phyloP scores from a whole-genome alignment of 2,888 invertebrate species.

The Erannis defoliaria region DNA sequence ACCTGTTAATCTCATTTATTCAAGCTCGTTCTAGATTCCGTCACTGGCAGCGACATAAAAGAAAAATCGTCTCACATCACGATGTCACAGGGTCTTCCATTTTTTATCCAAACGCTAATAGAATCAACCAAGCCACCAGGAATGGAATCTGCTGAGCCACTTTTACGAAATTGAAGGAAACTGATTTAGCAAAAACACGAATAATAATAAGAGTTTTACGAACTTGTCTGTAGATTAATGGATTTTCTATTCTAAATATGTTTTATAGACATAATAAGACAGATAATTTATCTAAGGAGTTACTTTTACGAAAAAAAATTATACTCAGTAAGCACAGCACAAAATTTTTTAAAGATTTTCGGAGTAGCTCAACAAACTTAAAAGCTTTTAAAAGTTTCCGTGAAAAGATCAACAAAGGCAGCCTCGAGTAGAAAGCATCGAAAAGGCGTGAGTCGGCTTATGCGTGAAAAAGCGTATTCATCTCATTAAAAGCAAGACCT shows the following conservation, averaged over 20 bases:
- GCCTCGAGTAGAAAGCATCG: conserved; percentile 23
- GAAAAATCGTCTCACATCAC: conserved; percentile 32
- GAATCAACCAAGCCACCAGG: conserved; percentile 23
- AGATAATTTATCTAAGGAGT: no score
- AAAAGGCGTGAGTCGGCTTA: conserved; percentile 24
- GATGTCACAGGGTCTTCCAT: conserved; percentile 19
- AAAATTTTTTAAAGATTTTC: conserved; percentile 7
- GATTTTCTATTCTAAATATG: not conserved
- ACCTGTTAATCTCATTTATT: conserved; percentile 20
- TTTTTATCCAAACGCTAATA: conserved; percentile 31
- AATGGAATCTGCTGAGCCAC: conserved; percentile 17
- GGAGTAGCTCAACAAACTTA: conserved; percentile 17
- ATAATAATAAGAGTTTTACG: not conserved
- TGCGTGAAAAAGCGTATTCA: conserved; percentile 29
- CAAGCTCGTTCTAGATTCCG: conserved; percentile 20
- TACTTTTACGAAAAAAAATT: not conserved
- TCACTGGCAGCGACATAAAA: conserved; percentile 15
- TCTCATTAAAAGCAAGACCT: conserved; percentile 34
- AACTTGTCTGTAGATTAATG: no score
- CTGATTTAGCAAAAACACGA: conserved; percentile 2
- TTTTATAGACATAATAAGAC: no score
- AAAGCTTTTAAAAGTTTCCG: conserved; percentile 26
- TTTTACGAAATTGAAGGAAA: conserved; percentile 11
- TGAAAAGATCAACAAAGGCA: conserved; percentile 28
- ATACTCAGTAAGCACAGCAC: not conserved